Conservation (phyloP, 2,888 invertebrate genomes). For the Sepioteuthis lessoniana region DNA sequence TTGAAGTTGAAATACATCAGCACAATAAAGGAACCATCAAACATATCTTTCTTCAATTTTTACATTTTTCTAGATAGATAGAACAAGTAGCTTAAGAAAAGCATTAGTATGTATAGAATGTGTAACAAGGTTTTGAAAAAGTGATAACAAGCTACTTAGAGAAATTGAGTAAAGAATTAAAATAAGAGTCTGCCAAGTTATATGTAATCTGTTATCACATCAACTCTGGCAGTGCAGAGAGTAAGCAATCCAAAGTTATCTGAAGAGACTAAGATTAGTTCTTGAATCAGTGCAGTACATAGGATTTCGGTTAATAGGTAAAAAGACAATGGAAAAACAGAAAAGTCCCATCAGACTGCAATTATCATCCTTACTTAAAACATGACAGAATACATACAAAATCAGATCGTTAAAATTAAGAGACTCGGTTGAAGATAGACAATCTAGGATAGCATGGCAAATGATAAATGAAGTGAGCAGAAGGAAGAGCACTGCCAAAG, state of each 20-base stretch:
- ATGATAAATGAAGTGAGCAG: too few species aligned
- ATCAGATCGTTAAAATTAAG: too few species aligned
- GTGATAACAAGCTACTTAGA: neutral
- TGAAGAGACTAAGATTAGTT: neutral
- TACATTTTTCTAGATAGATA: too few species aligned
- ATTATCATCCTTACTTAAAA: neutral
- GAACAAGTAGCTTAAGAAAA: neutral
- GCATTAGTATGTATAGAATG: neutral
- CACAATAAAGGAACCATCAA: too few species aligned
- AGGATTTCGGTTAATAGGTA: neutral
- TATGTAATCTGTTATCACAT: neutral
- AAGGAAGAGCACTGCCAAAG: too few species aligned
- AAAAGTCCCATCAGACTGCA: neutral
- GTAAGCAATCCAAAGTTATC: slow-evolving; percentile 33
- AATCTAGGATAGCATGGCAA: too few species aligned
- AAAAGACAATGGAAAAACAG: neutral
- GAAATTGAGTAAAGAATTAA: neutral
- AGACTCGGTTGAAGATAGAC: too few species aligned
- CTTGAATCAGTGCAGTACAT: neutral
- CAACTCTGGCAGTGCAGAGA: slow-evolving; percentile 18
- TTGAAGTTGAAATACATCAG: too few species aligned
- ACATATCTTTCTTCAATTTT: too few species aligned
- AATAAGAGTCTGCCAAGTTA: neutral
- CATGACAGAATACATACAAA: too few species aligned
- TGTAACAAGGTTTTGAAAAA: neutral